Percentiles rank a stretch among this genome's conserved stretches.
Evolutionary conservation across 2,888 invertebrate genomes (phyloP).

Genomic region (Drosophila tripunctata): DNA sequence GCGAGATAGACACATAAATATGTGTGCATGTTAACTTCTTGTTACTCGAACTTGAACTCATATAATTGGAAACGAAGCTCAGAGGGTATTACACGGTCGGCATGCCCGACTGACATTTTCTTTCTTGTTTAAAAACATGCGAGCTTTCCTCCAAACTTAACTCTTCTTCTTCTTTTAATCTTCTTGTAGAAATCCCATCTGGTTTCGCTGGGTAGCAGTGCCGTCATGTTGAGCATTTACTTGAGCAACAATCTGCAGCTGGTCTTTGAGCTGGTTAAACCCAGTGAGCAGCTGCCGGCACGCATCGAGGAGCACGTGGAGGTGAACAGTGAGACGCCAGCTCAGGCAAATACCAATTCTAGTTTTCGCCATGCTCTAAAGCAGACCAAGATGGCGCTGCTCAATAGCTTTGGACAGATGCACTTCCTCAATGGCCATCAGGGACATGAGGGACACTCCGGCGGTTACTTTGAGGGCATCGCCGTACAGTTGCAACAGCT

Average conservation of each 20-base stretch:
- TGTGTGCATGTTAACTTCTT: too few relatives aligned
- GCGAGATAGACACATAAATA: too few relatives aligned
- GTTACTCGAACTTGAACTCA: too few relatives aligned
- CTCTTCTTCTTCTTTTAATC: too few relatives aligned
- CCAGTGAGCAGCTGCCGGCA: conserved; percentile 71
- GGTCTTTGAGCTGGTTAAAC: conserved; percentile 81
- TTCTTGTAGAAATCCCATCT: conserved; percentile 81
- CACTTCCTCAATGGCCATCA: conserved; percentile 80
- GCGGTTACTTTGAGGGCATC: conserved; percentile 72
- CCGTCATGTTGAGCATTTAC: conserved; percentile 82
- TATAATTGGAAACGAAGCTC: too few relatives aligned
- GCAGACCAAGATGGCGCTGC: conserved; percentile 80
- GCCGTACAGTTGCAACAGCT: conserved; percentile 77
- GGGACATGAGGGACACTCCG: conserved; percentile 35
- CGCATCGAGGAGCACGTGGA: conserved; percentile 67
- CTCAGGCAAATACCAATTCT: conserved; percentile 14
- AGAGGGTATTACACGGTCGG: too few relatives aligned
- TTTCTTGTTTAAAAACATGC: too few relatives aligned
- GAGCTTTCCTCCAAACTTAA: neutral
- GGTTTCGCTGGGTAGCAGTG: conserved; percentile 83
- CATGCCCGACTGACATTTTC: too few relatives aligned
- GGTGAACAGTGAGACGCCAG: conserved; percentile 6
- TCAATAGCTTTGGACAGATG: conserved; percentile 82
- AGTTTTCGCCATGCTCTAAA: conserved; percentile 81
- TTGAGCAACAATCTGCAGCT: conserved; percentile 80